Evolutionary conservation across 2,797 vertebrate genomes (phyloP).

Genomic region (Semotilus atromaculatus): DNA sequence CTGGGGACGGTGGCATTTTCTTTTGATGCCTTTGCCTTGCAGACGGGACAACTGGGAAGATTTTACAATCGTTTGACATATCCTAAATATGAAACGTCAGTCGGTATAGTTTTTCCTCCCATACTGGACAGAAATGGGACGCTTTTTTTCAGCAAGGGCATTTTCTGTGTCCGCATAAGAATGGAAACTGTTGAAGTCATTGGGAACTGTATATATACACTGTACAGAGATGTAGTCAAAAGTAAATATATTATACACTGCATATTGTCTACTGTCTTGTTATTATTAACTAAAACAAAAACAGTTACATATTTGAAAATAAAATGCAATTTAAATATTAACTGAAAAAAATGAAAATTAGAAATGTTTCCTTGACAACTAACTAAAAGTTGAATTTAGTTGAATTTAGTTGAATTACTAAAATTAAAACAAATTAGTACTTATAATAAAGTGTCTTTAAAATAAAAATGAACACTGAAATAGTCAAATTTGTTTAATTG

Average conservation of each 20-base stretch:
- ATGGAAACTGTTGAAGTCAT: conserved; percentile 11
- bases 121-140: neutral
- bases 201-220: neutral
- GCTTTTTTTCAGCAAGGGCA: neutral
- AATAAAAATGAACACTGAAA: neutral
- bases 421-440: neutral
- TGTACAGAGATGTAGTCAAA: neutral
- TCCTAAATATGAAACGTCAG: conserved; percentile 4
- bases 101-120: neutral
- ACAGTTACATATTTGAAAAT: neutral
- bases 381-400: neutral
- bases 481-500: neutral
- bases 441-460: neutral
- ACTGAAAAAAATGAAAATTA: neutral
- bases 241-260: neutral
- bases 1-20: conserved; percentile 17
- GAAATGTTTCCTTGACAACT: neutral
- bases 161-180: conserved; percentile 1
- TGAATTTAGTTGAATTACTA: neutral
- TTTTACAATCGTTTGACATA: neutral
- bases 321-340: neutral
- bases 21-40: conserved; percentile 31
- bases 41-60: neutral
- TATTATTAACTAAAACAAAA: neutral
- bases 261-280: neutral